Percentiles rank a stretch among this genome's conserved stretches.
Conservation (phyloP, 2,113 vertebrate species). For the Apus apus region DNA sequence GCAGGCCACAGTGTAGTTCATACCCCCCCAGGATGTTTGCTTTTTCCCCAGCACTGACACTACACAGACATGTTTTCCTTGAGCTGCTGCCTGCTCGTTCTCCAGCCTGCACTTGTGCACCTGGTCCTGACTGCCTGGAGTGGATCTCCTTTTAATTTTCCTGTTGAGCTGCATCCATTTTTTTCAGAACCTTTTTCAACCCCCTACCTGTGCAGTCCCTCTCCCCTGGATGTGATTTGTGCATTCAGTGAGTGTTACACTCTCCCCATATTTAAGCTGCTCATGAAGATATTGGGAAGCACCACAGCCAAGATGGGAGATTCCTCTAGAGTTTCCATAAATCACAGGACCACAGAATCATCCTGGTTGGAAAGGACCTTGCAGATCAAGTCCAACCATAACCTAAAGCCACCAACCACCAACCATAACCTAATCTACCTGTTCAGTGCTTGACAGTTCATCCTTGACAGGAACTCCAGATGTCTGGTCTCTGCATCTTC, state of each 20-base stretch:
- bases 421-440: too few relatives aligned
- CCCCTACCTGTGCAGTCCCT: neutral
- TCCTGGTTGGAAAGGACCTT: too few relatives aligned
- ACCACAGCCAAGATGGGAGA: neutral
- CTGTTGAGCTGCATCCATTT: neutral
- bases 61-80: accelerated
- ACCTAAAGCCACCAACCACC: too few relatives aligned
- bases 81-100: neutral
- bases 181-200: neutral
- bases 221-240: neutral
- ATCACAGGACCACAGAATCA: too few relatives aligned
- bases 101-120: neutral
- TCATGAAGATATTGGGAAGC: neutral
- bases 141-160: neutral
- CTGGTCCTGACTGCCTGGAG: neutral
- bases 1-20: neutral
- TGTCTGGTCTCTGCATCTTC: neutral
- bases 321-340: neutral
- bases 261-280: neutral
- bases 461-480: neutral
- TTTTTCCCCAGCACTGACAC: neutral
- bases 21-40: neutral
- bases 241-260: neutral
- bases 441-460: neutral
- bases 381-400: too few relatives aligned